Evolutionary conservation across 2,797 vertebrate genomes (phyloP), one percentile per base, ranked within the genome.

Genomic region (Sciaenops ocellatus): DNA sequence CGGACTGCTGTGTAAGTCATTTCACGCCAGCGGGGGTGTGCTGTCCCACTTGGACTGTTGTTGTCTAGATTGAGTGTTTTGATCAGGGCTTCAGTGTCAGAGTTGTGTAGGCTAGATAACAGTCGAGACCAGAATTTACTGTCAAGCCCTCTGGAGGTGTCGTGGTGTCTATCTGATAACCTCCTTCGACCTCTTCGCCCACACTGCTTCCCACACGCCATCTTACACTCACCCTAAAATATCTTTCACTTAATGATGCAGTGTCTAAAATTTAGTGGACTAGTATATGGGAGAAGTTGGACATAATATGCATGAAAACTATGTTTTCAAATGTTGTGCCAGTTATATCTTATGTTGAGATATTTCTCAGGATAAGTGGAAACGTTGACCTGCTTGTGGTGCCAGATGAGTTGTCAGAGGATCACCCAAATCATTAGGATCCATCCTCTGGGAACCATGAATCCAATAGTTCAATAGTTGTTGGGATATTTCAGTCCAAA

Each of bases 1-100:
- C 67, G 30, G 71, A 55, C 71, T 72, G 69, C 67, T 75, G 68
- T 62, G 71, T 65, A 66, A 82, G 69, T 62, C 15, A 61, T 84
- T 83, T 73, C n/a, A 41, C n/a, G 26, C 57, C 9, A 5, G 20
- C 3, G 20, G 30, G 34, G 22, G 57, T 77, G 55, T 77, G 52
- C 30, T 52, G 42, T 76, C 72, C 52, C 82, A 63, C 26, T 52
- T 77, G 17, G 34, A 70, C 80, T 62, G 20, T 69, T 83, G 11
- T 69, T 75, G 62, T 50, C 64, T 34, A 69, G 70, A 59, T 30
- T 20, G 69, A 79, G 41, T 13, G 65, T 26, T 64, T 54, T 61
- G 63, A 79, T 74, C 54, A 64, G 26, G 38, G 38, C 69, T 20
- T 51, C 56, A 8, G 41, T 71, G 50, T 56, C 57, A 78, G 46